phyloP scores from a whole-genome alignment of 2,113 vertebrate genomes.

The Rostratula benghalensis region DNA sequence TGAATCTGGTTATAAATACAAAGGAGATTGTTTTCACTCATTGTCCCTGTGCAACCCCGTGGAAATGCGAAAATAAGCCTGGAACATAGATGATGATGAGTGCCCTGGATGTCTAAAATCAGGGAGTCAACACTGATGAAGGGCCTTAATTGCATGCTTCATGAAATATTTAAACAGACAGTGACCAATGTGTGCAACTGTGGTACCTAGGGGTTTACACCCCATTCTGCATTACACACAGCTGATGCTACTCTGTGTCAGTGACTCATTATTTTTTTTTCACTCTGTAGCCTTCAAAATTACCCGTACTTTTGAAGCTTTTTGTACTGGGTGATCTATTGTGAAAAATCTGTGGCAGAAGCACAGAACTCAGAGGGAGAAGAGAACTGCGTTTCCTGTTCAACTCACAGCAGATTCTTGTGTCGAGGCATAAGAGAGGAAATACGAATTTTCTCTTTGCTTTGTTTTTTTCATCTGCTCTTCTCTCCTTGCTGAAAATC shows the following conservation, averaged over 20 bases:
- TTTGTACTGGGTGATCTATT: background rate
- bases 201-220: background rate
- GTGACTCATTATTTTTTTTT: background rate
- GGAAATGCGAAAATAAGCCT: background rate
- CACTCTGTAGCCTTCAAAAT: background rate
- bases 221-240: background rate
- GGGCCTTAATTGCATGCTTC: background rate
- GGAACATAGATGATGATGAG: background rate
- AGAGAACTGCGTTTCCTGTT: background rate
- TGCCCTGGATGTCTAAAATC: background rate
- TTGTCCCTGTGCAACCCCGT: background rate
- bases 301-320: background rate
- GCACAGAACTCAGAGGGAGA: background rate
- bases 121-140: background rate
- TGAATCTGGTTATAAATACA: background rate
- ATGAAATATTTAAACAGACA: constrained; percentile 23
- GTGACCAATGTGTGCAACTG: background rate
- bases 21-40: background rate
- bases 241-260: background rate
- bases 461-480: background rate
- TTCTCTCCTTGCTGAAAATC: background rate
- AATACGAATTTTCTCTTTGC: background rate
- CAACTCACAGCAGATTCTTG: background rate
- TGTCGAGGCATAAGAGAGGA: background rate
- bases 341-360: background rate